A percentile compares a stretch with the other conserved stretches of the same genome.
phyloP scores from a whole-genome alignment of 2,888 invertebrate genomes.

The Anticlea derivata region DNA sequence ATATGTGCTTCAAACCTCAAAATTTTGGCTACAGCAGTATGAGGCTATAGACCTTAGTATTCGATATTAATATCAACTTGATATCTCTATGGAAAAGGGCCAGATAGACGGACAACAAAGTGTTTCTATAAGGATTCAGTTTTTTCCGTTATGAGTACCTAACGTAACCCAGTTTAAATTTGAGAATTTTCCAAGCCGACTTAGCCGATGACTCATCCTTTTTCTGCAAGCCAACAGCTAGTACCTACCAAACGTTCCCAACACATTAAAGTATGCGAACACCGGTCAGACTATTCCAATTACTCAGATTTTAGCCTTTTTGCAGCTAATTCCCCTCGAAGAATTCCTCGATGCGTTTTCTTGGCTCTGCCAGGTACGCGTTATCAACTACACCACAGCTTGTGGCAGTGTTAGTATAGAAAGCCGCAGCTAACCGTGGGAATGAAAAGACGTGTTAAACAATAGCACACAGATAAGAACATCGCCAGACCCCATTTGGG shows the following conservation, averaged over 20 bases:
- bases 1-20: no score
- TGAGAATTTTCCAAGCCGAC: conserved; percentile 1
- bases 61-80: no score
- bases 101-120: no score
- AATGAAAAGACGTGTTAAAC: conserved; percentile 81
- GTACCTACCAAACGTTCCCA: conserved; percentile 20
- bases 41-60: no score
- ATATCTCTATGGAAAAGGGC: no score
- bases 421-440: conserved; percentile 66
- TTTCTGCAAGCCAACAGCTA: conserved; percentile 2
- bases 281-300: conserved; percentile 37
- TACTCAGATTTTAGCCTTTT: conserved; percentile 41
- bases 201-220: conserved; percentile 7
- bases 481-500: conserved; percentile 75
- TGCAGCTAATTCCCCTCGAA: conserved; percentile 40
- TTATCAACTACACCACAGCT: conserved; percentile 66
- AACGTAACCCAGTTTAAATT: no score
- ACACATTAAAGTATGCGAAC: conserved; percentile 25
- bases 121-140: no score
- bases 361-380: conserved; percentile 54
- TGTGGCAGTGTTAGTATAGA: conserved; percentile 28
- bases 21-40: no score
- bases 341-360: conserved; percentile 50
- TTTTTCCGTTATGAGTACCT: no score
- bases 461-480: conserved; percentile 77